Percentiles rank a stretch among this genome's conserved stretches.
phyloP scores from a whole-genome alignment of 2,113 vertebrate genomes.

The Carassius gibelio region DNA sequence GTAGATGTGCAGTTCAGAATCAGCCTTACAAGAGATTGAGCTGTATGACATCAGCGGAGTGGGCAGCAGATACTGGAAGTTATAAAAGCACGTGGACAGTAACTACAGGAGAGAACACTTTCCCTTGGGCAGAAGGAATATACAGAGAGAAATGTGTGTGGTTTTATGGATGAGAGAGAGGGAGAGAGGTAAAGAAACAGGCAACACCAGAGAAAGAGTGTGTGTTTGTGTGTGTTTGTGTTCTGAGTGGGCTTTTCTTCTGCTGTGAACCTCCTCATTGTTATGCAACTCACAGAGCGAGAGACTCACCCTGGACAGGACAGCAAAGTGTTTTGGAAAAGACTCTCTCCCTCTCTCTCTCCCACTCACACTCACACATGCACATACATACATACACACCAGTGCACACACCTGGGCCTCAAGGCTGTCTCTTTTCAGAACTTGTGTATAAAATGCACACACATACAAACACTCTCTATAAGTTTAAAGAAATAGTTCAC shows the following conservation, averaged over 20 bases:
- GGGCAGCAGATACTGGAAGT: conserved; percentile 53
- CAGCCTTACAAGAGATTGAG: conserved; percentile 33
- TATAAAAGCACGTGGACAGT: conserved; percentile 52
- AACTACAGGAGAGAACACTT: conserved; percentile 52
- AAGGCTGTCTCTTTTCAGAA: conserved; percentile 45
- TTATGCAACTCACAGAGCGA: conserved; percentile 60
- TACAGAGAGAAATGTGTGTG: conserved; percentile 38
- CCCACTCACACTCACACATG: neutral
- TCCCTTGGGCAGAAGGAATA: conserved; percentile 53
- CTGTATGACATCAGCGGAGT: conserved; percentile 48
- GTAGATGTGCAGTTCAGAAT: conserved; percentile 17
- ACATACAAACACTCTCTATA: neutral
- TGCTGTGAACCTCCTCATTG: conserved; percentile 57
- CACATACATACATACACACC: conserved; percentile 14
- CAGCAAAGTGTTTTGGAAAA: conserved; percentile 58
- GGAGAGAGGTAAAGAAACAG: conserved; percentile 40
- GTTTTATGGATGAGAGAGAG: conserved; percentile 30
- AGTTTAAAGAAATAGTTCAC: neutral
- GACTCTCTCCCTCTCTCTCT: conserved; percentile 8
- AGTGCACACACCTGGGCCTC: conserved; percentile 43
- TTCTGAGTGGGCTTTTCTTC: conserved; percentile 61
- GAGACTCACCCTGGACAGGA: conserved; percentile 61
- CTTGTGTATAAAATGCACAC: conserved; percentile 13
- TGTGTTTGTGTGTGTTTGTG: conserved; percentile 45
- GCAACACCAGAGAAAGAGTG: conserved; percentile 37